These are phyloP conservation scores for Drosophila picticornis DNA, from an alignment of 2,888 invertebrate genomes.

Conservation along the genomic window DNA sequence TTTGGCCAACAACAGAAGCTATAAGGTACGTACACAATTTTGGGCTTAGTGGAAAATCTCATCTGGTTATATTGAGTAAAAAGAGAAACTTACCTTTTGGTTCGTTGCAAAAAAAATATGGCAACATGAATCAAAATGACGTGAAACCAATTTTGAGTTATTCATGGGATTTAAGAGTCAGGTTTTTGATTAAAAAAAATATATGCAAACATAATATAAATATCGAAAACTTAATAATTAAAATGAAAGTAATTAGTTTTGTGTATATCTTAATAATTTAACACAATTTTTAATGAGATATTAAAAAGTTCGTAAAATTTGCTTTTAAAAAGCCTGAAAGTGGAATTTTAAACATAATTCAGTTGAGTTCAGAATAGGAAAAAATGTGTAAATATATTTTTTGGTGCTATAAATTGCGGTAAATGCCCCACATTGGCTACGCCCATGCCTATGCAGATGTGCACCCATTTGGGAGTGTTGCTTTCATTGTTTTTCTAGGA, in stretches of 20 bases:
- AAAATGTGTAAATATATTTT: not conserved
- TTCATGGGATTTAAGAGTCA: not conserved
- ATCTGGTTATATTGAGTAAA: not conserved
- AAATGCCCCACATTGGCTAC: not conserved
- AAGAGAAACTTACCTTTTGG: not conserved
- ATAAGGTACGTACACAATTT: conserved; percentile 84
- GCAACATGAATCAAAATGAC: too few species aligned
- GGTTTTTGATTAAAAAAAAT: not conserved
- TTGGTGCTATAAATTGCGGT: not conserved
- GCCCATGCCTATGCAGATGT: conserved; percentile 7
- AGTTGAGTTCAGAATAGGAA: not conserved
- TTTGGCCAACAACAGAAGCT: conserved; percentile 86
- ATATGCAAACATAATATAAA: not conserved
- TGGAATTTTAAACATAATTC: not conserved
- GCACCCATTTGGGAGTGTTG: conserved; percentile 1
- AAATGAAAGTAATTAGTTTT: not conserved
- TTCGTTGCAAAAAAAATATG: not conserved
- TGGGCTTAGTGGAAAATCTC: not conserved
- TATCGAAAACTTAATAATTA: not conserved
- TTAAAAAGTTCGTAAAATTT: not conserved
- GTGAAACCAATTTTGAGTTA: not conserved
- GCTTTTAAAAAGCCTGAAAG: not conserved
- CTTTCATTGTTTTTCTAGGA: not conserved
- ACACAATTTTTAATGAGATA: not conserved
- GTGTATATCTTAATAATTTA: not conserved